Base-by-base conservation (phyloP, 2,888 invertebrate species). In the Tetropium fuscum region DNA sequence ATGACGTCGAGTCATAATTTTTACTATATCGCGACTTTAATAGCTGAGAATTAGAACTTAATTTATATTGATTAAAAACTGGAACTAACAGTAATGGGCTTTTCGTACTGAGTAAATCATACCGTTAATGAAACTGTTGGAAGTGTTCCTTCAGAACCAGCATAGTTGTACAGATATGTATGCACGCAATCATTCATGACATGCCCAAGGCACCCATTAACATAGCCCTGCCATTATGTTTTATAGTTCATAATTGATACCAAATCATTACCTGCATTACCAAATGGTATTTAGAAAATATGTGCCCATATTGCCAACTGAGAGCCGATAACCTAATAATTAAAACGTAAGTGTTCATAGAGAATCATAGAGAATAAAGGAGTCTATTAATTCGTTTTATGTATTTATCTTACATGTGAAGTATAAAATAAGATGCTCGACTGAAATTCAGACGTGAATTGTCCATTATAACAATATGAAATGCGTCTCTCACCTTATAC, bases 191-290 rank as follows among this genome's bases (percentile, higher is more conserved):
- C 48, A 54, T 49, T 65, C 64, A 65, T 47, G 43, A 20, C 20
- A 34, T 19, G 53, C 64, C 60, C 43, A 13, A 45, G 64, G 62
- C 64, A 40, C 55, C 53, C 53, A 47, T 59, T 64, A 65, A 65
- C 60, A 60, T 54, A 51, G 43, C 64, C 49, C 58, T 64, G 64
- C 58, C 60, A 61, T 64, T 64, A 63, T 63, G 49, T 40, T 63
- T 63, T 64, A 64, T 62, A 47, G 59, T 49, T 44, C 57, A 60
- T 65, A 63, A 63, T 63, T 65, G 62, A 62, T 65, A 59, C 43
- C 40, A 58, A 62, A 65, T 65, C 64, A 58, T 62, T 65, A 62
- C 64, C 53, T 49, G 54, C 64, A 58, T 62, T 65, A 62, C 64
- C 53, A 53, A 57, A 62, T 58, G 57, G 54, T 43, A 49, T 60